Base-by-base conservation (phyloP, 2,888 invertebrate species). In the Apodemia zela region DNA sequence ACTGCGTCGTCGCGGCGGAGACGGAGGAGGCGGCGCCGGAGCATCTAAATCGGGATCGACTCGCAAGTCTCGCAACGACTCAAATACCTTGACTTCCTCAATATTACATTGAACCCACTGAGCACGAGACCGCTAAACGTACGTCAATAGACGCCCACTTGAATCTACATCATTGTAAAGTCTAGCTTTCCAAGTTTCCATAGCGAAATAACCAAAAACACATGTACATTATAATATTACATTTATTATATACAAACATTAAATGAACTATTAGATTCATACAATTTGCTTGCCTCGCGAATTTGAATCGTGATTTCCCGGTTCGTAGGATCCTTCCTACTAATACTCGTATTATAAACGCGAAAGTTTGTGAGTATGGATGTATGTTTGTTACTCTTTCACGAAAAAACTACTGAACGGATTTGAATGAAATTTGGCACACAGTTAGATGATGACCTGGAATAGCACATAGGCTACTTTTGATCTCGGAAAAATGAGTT, bases 51-150 rank as follows among this genome's bases (percentile, higher is more conserved):
- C 89, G 89, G 91, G 91, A 91, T 85, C 87, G 87, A 84, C 87
- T 89, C 85, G 82, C 87, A 82, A 88, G 82, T 89, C 90, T 87
- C 89, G 84, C 85, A 79, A 83, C 89, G 87, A 85, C 89, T 90
- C 89, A 90, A 90, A 91, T 91, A 91, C 91, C 90, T 90, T 90
- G 90, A 90, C 90, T 91, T 91, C 91, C 91, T 91, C 89, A 89
- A 91, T 89, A 91, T 89, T 89, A 91, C 91, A 89, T 90, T 90
- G 91, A 91, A 91, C 91, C 88, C 91, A 76, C 78, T 74, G 80
- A 81, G 74, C 85, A 85, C 81, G 79, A 88, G 85, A 85, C 83
- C 82, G 84, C 85, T 79, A 84, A 87, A 84, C 84, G 80, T 81
- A 89, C 89, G 88, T 89, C 88, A 89, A 86, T 85, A 80, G 82